Conservation (phyloP, 1,140 invertebrate genomes). For the Zaprionus gabonicus region DNA sequence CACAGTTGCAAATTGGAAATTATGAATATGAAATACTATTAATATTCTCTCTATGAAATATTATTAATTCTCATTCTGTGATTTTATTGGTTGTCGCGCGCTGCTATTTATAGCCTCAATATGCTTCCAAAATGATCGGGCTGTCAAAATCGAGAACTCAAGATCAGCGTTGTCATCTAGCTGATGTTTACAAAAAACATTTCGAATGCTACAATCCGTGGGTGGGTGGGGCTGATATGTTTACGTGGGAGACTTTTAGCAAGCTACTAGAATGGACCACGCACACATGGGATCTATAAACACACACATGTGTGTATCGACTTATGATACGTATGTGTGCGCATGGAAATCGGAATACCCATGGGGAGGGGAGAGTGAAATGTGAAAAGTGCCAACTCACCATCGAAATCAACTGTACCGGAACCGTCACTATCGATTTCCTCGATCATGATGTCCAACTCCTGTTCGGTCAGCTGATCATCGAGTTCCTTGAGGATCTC, state of each 20-base stretch:
- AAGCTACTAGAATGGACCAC: constrained; percentile 64
- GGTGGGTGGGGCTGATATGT: constrained; percentile 29
- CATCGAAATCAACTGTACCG: constrained; percentile 88
- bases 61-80: neutral
- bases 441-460: constrained; percentile 97
- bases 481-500: constrained; percentile 97
- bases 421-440: constrained; percentile 98
- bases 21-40: constrained; percentile 41
- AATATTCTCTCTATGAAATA: constrained; percentile 8
- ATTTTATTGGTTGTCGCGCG: constrained; percentile 34
- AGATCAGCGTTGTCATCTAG: constrained; percentile 58
- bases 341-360: neutral
- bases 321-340: constrained; percentile 5
- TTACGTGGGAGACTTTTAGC: constrained; percentile 50
- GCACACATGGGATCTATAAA: constrained; percentile 16
- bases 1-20: constrained; percentile 40
- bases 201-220: constrained; percentile 50
- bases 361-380: neutral
- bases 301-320: neutral
- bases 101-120: constrained; percentile 67
- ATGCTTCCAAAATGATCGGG: constrained; percentile 75
- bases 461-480: constrained; percentile 95
- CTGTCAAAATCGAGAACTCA: constrained; percentile 78
- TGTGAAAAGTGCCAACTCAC: constrained; percentile 79
- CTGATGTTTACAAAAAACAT: constrained; percentile 38